Evolutionary conservation across 1,140 invertebrate species (phyloP), one percentile per base, ranked within the genome.

Genomic region (Araneus ventricosus): DNA sequence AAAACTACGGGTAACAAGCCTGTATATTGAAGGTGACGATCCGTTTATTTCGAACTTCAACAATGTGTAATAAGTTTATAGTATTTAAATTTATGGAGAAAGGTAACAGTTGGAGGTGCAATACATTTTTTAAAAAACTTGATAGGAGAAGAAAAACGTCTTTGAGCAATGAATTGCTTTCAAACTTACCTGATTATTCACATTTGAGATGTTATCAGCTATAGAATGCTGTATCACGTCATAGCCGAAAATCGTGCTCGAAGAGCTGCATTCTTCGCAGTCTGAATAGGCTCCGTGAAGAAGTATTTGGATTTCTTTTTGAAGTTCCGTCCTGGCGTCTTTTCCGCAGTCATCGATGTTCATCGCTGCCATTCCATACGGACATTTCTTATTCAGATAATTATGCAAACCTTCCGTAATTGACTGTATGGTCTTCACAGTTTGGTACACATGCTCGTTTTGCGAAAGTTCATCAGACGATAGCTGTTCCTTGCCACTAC

Each of bases 361-460:
- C 87, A 80, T 93, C 14, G 94, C 94, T 22, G 94, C 94, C 70
- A 94, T 94, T 22, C 94, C 94, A 5, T 94, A 88, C 34, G 86
- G 85, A 85, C 95, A 95, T 57, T 94, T 94, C 79, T 94, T 93
- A 10, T 88, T 93, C 57, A 95, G 90, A 87, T 94, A 95, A 20
- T 94, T 88, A 86, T 95, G 95, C 4, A 96, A 91, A 7, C 95
- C 95, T 80, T 95, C 94, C 6, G 95, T 95, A n/a, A 96, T 94
- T 61, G 95, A 95, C 88, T 95, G 95, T 2, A 96, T 95, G 20
- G 95, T 94, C 20, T 95, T 94, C 37, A 96, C 95, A 2, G 95
- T 96, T 86, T 96, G 95, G 45, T 95, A 95, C 14, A 96, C 94
- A 89, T 94, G 95, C 37, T 95, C 95, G 93, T 95, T 95, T 41